Percentiles rank a stretch among this genome's conserved stretches.
phyloP scores from a whole-genome alignment of 1,140 invertebrate species.

The Dreissena polymorpha region DNA sequence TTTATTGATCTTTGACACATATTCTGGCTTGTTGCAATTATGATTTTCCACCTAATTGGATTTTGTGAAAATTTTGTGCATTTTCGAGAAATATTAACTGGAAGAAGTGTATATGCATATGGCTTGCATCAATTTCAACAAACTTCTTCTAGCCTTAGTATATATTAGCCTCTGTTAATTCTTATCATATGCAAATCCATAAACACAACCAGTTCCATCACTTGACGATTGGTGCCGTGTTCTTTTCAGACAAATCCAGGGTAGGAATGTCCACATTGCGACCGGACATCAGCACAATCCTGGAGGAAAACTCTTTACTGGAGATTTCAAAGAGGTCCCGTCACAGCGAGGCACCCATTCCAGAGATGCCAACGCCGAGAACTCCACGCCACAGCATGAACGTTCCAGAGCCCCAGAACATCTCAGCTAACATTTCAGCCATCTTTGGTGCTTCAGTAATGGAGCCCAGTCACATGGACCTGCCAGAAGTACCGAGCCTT shows the following conservation, averaged over 20 bases:
- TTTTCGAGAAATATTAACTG: too few species aligned
- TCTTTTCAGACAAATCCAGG: slow-evolving; percentile 38
- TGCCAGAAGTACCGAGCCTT: slow-evolving; percentile 43
- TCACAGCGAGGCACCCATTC: slow-evolving; percentile 1
- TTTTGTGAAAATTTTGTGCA: too few species aligned
- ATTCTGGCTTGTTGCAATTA: too few species aligned
- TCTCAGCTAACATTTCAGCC: slow-evolving; percentile 28
- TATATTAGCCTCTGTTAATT: too few species aligned
- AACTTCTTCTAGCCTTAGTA: too few species aligned
- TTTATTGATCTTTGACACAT: too few species aligned
- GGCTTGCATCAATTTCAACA: too few species aligned
- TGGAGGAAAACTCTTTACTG: slow-evolving; percentile 61
- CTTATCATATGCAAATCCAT: too few species aligned
- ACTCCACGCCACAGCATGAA: slow-evolving; percentile 18
- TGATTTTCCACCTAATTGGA: too few species aligned
- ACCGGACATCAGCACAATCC: slow-evolving; percentile 66
- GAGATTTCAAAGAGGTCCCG: slow-evolving; percentile 45
- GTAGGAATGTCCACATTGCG: slow-evolving; percentile 48
- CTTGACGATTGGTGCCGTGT: neutral
- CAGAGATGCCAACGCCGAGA: slow-evolving; percentile 29
- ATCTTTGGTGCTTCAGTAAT: slow-evolving; percentile 53
- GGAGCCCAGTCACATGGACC: slow-evolving; percentile 56
- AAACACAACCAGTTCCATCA: too few species aligned
- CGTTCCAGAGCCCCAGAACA: slow-evolving; percentile 12
- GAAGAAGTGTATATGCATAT: too few species aligned